A percentile compares a stretch with the other conserved stretches of the same genome.
phyloP scores from a whole-genome alignment of 92 coral and sea anemone genomes.

The Umimayanthus kanabou region DNA sequence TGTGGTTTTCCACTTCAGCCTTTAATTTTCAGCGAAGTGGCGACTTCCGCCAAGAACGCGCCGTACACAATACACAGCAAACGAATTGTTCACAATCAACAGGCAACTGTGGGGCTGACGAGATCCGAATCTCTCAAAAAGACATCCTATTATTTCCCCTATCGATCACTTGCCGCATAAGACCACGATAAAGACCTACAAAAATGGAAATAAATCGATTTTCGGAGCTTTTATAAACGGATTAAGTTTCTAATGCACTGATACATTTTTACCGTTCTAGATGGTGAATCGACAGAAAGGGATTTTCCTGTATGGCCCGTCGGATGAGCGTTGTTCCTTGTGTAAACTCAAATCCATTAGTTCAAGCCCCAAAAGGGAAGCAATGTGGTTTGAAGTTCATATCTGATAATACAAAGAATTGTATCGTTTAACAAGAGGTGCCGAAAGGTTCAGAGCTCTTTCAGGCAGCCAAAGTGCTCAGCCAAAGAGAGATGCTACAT shows the following conservation, averaged over 20 bases:
- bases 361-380: conserved; percentile 19
- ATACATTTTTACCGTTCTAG: conserved; percentile 29
- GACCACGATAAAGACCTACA: neutral
- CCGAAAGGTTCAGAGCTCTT: neutral
- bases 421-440: conserved; percentile 12
- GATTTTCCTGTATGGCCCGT: conserved; percentile 26
- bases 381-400: neutral
- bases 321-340: conserved; percentile 26
- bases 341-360: conserved; percentile 46
- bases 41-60: conserved; percentile 62
- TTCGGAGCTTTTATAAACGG: neutral
- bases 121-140: conserved; percentile 31
- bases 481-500: neutral
- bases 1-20: conserved; percentile 48
- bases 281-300: conserved; percentile 30
- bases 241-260: conserved; percentile 23
- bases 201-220: neutral
- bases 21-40: conserved; percentile 62
- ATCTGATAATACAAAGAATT: neutral
- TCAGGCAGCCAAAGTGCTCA: neutral
- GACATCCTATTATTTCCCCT: conserved; percentile 29
- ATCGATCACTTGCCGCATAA: conserved; percentile 6
- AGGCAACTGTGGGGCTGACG: conserved; percentile 10
- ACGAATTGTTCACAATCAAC: conserved; percentile 45
- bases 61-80: conserved; percentile 52